phyloP scores from a whole-genome alignment of 2,888 invertebrate genomes.

The Lasioglossum lativentre region DNA sequence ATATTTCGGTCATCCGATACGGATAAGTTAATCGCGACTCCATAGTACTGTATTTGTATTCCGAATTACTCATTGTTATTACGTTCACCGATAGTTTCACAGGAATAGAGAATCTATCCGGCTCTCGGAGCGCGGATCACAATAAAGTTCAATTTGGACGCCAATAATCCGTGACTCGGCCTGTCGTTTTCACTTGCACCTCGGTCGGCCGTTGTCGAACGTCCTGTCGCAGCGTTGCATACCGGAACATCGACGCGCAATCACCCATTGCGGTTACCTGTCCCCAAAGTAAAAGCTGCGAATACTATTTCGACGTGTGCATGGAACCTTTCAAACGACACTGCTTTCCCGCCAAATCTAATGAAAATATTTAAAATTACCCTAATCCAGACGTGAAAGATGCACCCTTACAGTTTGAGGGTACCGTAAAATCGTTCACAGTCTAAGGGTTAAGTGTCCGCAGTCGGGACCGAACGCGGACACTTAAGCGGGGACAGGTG shows the following conservation, averaged over 20 bases:
- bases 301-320: neutral
- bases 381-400: neutral
- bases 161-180: neutral
- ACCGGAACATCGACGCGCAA: neutral
- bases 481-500: too few relatives aligned
- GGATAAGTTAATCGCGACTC: neutral
- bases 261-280: neutral
- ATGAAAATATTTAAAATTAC: neutral
- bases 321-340: neutral
- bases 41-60: neutral
- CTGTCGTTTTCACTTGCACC: constrained; percentile 3
- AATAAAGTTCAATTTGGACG: neutral
- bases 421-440: too few relatives aligned
- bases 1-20: neutral
- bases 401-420: too few relatives aligned
- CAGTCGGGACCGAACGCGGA: too few relatives aligned
- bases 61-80: neutral
- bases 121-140: neutral
- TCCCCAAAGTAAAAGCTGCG: neutral
- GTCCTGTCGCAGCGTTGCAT: too few relatives aligned
- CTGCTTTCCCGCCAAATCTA: neutral
- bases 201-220: neutral
- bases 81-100: neutral
- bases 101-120: neutral
- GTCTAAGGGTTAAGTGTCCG: too few relatives aligned